Percentiles rank a stretch among this genome's conserved stretches.
Conservation (phyloP, 2,888 invertebrate species). For the Beris chalybata region DNA sequence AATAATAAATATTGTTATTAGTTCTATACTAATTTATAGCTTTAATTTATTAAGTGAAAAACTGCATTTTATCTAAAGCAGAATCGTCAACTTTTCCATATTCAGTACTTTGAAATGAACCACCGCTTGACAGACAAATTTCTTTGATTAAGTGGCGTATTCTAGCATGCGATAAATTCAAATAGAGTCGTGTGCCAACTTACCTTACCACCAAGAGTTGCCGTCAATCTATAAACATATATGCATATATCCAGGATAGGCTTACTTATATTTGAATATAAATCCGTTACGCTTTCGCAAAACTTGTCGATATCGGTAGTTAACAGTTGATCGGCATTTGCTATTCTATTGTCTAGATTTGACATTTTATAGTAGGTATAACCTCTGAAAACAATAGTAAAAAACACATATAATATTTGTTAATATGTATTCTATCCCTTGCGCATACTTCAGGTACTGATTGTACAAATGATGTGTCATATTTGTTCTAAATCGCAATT, state of each 20-base stretch:
- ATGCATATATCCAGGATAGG: conserved; percentile 93
- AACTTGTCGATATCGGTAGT: conserved; percentile 98
- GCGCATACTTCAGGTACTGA: conserved; percentile 87
- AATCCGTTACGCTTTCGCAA: conserved; percentile 91
- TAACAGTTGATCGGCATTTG: conserved; percentile 93
- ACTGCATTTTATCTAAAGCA: no score
- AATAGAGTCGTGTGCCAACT: conserved; percentile 6
- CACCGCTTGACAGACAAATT: no score
- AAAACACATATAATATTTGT: conserved; percentile 1
- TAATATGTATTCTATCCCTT: not conserved
- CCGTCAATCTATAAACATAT: conserved; percentile 87
- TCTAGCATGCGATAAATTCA: no score
- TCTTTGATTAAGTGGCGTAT: no score
- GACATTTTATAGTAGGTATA: conserved; percentile 97
- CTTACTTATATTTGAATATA: conserved; percentile 96
- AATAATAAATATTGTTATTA: no score
- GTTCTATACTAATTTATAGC: no score
- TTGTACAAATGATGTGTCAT: conserved; percentile 85
- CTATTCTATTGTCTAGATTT: conserved; percentile 91
- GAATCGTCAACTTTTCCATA: no score
- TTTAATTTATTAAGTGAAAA: no score
- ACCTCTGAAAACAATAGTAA: conserved; percentile 61
- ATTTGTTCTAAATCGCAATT: conserved; percentile 86
- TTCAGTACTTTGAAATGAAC: no score
- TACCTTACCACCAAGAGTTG: conserved; percentile 80